Base-by-base conservation (phyloP, 2,888 invertebrate species). In the Eupithecia pulchellata region DNA sequence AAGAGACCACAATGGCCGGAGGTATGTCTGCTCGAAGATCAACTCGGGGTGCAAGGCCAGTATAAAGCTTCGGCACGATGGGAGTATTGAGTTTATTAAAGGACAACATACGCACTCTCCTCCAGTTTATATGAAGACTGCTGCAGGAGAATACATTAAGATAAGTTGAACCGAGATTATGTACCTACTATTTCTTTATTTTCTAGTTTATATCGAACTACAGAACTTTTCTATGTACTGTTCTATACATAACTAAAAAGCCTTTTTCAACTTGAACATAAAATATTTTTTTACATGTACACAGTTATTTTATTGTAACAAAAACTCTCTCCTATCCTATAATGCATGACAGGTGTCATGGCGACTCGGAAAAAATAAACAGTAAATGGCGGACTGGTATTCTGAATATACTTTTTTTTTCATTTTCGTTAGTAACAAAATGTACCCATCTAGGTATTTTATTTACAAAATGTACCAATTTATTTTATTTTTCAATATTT, bases 61-160 rank as follows among this genome's bases (percentile, higher is more conserved):
- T 25, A 39, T 75, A 1, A 73, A 68, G 27, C 47, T 76, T 25
- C 61, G 36, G 9, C 2, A 25, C 0, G 20, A 69, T 42, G 72
- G 71, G 20, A 34, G n/a, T 0, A 68, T 76, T 13, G 11, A 57
- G 25, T 68, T 34, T 20, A 27, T 63, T 29, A 34, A 66, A 39
- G 71, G 71, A 1, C 9, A 20, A 1, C 76, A 76, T 29, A 47
- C 14, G 1, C 76, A 76, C 11, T 25, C 42, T 2, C 70, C 72
- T 14, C 74, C 76, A 1, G 13, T 25, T 0, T 76, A 76, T 61
- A 29, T 52, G 0, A 69, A 66, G 32, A 68, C 67, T 39, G 14
- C 30, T n/a, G 30, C 29, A 29, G 75, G 75, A 11, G 17, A 34
- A 4, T 69, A 65, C 42, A 30, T 75, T 27, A 73, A 71, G 60